phyloP scores from a whole-genome alignment of 1,140 invertebrate species.

The Sweltsa coloradensis region DNA sequence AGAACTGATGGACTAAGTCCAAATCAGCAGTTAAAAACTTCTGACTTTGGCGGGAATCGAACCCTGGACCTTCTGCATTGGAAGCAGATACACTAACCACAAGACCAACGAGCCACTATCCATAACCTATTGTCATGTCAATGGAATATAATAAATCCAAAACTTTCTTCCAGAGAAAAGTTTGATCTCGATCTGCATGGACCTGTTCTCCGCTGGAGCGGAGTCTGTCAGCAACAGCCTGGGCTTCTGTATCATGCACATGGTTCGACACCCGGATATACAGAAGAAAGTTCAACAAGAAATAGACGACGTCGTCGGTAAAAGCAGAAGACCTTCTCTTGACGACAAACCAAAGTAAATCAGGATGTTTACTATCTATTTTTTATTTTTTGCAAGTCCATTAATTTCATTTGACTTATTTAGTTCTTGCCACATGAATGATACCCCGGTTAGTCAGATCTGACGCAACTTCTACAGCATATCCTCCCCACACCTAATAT shows the following conservation, averaged over 20 bases:
- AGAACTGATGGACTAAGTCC: no score
- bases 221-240: conserved; percentile 49
- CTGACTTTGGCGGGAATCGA: no score
- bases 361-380: background rate
- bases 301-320: conserved; percentile 38
- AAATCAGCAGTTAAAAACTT: no score
- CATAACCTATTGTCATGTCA: no score
- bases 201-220: conserved; percentile 47
- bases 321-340: conserved; percentile 26
- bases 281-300: conserved; percentile 44
- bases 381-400: background rate
- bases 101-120: no score
- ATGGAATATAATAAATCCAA: background rate
- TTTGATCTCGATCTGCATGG: conserved; percentile 31
- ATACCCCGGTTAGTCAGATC: background rate
- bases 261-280: conserved; percentile 40
- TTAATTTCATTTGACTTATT: conserved; percentile 6
- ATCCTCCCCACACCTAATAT: conserved; percentile 2
- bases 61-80: no score
- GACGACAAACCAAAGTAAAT: conserved; percentile 31
- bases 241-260: conserved; percentile 40
- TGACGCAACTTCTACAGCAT: background rate
- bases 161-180: conserved; percentile 35
- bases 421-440: conserved; percentile 7
- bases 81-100: no score